Evolutionary conservation across 2,113 vertebrate species (phyloP), one percentile per base, ranked within the genome.

Genomic region (Stictonetta naevosa): DNA sequence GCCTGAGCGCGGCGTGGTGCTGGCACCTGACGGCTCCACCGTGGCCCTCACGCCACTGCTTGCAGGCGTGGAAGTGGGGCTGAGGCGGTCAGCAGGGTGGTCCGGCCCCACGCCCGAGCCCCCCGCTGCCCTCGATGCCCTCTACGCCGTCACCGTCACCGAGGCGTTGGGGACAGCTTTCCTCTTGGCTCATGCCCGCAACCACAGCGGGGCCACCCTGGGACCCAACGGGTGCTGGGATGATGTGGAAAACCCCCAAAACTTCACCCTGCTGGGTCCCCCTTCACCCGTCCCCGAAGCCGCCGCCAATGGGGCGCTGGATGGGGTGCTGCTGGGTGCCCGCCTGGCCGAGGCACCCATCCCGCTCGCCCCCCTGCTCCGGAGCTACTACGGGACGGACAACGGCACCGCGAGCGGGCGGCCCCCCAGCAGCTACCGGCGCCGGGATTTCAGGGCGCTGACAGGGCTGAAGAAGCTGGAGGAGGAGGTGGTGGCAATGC

Each of bases 161-260:
- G 95, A 94, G 58, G 96, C 95, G 18, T 84, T 99, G n/a, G 97
- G 84, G 12, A 55, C 94, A 1, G 85, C 97, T 36, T 98, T 98
- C 82, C 96, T 98, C 13, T 84, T 92, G 52, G 92, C 93, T 3
- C 86, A 92, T 2, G 34, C 11, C 2, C 4, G 5, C 0, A 69
- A 90, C 1, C 13, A 19, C 13, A 75, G 46, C 26, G 13, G 5
- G 6, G 53, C 79, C 6, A 26, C 52, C 2, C 46, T 98, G 60
- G 98, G 98, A 8, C 95, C 97, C 0, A 89, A 96, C 0, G 99
- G 99, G 18, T 99, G 98, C 96, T 99, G 99, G 99, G 98, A 99
- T 46, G 91, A 85, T 2, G 42, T 98, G 5, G 94, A 86, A 2
- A 26, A 83, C 1, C 99, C 99, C 25, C 95, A 55, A 15, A 96